A percentile compares a stretch with the other conserved stretches of the same genome.
Conservation (phyloP, 2,113 vertebrate species). For the Caloenas nicobarica region DNA sequence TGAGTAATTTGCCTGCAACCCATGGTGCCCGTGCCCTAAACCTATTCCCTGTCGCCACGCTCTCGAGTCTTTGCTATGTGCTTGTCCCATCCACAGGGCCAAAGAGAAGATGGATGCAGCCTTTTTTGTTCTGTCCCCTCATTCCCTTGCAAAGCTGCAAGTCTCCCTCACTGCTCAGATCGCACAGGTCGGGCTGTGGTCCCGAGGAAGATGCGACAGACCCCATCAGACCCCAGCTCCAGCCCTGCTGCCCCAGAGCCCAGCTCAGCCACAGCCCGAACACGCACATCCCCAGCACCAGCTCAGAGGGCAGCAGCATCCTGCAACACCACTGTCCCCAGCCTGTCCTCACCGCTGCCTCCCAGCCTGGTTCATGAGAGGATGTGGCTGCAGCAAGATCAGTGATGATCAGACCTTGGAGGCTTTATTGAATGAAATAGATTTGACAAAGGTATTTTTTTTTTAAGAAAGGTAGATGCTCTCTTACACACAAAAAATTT, state of each 20-base stretch:
- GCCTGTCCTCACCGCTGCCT: fast-evolving
- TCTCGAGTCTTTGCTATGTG: background rate
- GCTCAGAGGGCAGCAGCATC: background rate
- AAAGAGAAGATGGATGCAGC: background rate
- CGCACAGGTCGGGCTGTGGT: fast-evolving
- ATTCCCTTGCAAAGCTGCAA: background rate
- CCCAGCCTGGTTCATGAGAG: background rate
- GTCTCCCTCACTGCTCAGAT: background rate
- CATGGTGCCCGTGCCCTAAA: fast-evolving
- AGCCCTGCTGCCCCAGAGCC: background rate
- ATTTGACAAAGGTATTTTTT: background rate
- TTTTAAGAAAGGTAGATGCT: background rate
- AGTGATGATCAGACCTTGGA: background rate
- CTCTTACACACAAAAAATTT: background rate
- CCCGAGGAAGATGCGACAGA: background rate
- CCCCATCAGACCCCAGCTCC: background rate
- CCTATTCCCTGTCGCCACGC: fast-evolving
- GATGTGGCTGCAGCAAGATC: background rate
- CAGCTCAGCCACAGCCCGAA: background rate
- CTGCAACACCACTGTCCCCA: background rate
- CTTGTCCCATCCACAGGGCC: background rate
- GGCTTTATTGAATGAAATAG: conserved; percentile 11
- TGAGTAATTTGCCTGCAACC: background rate
- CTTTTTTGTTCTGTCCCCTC: background rate
- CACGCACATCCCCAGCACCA: background rate